These are phyloP conservation scores for Palloptera scutellata DNA, from an alignment of 2,888 invertebrate genomes.

Conservation along the genomic window DNA sequence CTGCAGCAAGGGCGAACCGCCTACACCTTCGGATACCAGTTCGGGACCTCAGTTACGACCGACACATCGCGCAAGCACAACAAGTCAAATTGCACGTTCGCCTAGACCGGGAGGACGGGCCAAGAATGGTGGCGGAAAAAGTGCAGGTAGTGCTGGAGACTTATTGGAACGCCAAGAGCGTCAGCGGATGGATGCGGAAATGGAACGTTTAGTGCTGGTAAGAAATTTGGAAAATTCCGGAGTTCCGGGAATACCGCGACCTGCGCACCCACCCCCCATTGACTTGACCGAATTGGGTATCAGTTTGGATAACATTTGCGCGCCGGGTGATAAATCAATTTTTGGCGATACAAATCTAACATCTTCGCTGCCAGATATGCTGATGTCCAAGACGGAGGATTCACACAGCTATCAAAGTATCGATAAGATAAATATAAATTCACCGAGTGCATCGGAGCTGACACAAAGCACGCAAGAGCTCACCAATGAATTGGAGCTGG, in stretches of 20 bases:
- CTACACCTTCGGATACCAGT: slow-evolving; percentile 81
- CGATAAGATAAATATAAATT: slow-evolving; percentile 60
- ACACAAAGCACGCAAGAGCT: slow-evolving; percentile 63
- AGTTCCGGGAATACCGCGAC: slow-evolving; percentile 60
- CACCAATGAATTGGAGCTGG: slow-evolving; percentile 58
- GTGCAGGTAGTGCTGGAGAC: slow-evolving; percentile 46
- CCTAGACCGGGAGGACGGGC: slow-evolving; percentile 63
- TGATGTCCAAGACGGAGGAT: slow-evolving; percentile 58
- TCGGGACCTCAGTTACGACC: slow-evolving; percentile 74
- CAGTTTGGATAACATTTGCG: slow-evolving; percentile 68
- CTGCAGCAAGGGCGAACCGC: slow-evolving; percentile 90
- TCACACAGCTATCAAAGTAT: slow-evolving; percentile 63
- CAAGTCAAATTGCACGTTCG: slow-evolving; percentile 65
- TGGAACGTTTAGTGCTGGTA: slow-evolving; percentile 54
- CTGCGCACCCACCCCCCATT: slow-evolving; percentile 71
- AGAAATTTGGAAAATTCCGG: slow-evolving; percentile 55
- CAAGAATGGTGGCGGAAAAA: slow-evolving; percentile 48
- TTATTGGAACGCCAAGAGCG: slow-evolving; percentile 55
- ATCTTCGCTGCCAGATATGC: slow-evolving; percentile 71
- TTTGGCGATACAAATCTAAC: slow-evolving; percentile 62
- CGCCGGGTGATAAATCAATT: slow-evolving; percentile 61
- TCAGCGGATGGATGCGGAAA: slow-evolving; percentile 51
- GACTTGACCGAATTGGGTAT: slow-evolving; percentile 68
- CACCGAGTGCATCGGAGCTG: slow-evolving; percentile 58
- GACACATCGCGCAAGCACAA: slow-evolving; percentile 65